Conservation (phyloP, 2,797 vertebrate genomes). For the Synaphobranchus kaupii region DNA sequence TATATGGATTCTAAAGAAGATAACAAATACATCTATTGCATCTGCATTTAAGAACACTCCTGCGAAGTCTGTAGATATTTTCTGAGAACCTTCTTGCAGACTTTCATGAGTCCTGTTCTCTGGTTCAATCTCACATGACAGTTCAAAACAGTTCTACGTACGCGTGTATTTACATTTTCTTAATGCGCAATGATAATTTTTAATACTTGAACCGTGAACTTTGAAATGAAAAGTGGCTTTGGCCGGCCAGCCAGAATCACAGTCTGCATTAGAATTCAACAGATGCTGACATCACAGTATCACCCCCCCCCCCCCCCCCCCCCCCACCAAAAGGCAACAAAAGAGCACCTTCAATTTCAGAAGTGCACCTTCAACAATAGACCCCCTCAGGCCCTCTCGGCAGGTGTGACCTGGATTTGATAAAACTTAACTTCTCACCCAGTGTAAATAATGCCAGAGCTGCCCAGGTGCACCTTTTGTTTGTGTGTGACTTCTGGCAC, state of each 20-base stretch:
- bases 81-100: not conserved
- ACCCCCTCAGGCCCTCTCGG: constrained; percentile 66
- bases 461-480: constrained; percentile 82
- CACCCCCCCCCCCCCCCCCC: not conserved
- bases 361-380: constrained; percentile 70
- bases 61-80: not conserved
- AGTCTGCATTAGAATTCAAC: not conserved
- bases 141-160: not conserved
- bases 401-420: constrained; percentile 82
- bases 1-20: not conserved
- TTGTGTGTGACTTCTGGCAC: constrained; percentile 76
- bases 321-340: constrained; percentile 2
- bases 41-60: no score
- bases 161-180: not conserved
- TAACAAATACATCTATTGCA: not conserved
- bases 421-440: constrained; percentile 67
- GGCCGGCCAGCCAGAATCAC: not conserved
- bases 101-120: not conserved
- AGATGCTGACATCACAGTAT: not conserved
- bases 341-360: constrained; percentile 66
- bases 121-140: not conserved
- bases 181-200: not conserved
- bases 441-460: constrained; percentile 73
- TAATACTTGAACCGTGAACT: not conserved
- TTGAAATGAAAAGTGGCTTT: not conserved